phyloP scores from a whole-genome alignment of 2,113 vertebrate genomes.

The Lepus europaeus region DNA sequence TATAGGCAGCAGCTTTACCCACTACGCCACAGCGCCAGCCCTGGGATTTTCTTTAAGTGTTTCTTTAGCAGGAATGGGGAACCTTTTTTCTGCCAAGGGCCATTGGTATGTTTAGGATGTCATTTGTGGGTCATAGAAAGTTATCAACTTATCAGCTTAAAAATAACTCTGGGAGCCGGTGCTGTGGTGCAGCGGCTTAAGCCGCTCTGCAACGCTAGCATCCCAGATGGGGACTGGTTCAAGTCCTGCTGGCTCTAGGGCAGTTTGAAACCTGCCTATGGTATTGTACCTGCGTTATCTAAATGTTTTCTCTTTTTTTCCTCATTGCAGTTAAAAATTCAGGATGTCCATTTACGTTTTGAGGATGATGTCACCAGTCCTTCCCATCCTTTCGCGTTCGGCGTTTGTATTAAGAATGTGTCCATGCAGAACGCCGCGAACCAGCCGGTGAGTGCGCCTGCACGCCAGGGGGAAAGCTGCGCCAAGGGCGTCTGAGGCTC shows the following conservation, averaged over 20 bases:
- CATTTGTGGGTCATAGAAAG: too few species aligned
- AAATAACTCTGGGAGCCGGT: too few species aligned
- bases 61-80: too few species aligned
- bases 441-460: slow-evolving; percentile 91
- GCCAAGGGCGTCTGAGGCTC: not conserved
- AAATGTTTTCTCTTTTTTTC: not conserved
- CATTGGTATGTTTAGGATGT: too few species aligned
- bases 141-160: too few species aligned
- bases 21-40: too few species aligned
- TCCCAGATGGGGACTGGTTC: too few species aligned
- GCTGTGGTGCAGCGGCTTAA: too few species aligned
- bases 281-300: not conserved
- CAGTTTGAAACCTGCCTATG: not conserved
- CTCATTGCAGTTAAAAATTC: slow-evolving; percentile 94
- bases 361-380: slow-evolving; percentile 95
- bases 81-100: too few species aligned
- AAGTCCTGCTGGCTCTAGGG: not conserved
- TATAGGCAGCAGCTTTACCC: too few species aligned
- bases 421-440: slow-evolving; percentile 95
- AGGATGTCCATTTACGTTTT: slow-evolving; percentile 97
- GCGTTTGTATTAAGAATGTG: slow-evolving; percentile 96
- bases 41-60: too few species aligned
- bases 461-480: not conserved
- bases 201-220: too few species aligned
- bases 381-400: slow-evolving; percentile 93